These are phyloP conservation scores for Pandion haliaetus DNA, from an alignment of 2,113 vertebrate species.

Conservation along the genomic window DNA sequence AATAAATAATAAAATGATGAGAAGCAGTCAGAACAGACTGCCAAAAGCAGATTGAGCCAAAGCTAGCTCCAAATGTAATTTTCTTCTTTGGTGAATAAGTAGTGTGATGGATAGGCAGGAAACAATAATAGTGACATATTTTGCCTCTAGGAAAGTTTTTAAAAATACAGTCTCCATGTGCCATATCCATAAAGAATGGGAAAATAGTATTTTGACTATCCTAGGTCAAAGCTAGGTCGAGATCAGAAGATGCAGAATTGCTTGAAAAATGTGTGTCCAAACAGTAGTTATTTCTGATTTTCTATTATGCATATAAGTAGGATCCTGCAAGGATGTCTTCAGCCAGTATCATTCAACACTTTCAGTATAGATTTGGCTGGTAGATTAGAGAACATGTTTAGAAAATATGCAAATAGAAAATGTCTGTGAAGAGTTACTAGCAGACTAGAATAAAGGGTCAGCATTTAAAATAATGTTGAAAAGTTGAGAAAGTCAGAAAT, in stretches of 20 bases:
- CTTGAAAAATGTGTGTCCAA: neutral
- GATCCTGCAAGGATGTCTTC: neutral
- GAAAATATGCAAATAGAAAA: neutral
- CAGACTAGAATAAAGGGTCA: neutral
- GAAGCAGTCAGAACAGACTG: neutral
- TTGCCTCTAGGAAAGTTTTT: constrained; percentile 18
- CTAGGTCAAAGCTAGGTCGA: neutral
- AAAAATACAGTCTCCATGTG: neutral
- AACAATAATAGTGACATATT: constrained; percentile 36
- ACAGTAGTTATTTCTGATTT: neutral
- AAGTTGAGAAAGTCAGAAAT: neutral
- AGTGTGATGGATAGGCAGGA: constrained; percentile 19
- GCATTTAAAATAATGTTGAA: neutral
- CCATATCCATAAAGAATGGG: neutral
- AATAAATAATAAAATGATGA: neutral
- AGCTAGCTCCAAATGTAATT: neutral
- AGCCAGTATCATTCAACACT: neutral
- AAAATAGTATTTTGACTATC: neutral
- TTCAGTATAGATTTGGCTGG: neutral
- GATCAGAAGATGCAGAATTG: neutral
- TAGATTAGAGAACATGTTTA: neutral
- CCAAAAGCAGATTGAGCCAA: constrained; percentile 12
- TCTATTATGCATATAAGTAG: neutral
- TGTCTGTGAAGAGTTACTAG: neutral
- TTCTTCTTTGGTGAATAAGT: neutral